These are phyloP conservation scores for Rhamphomyia laevipes DNA, from an alignment of 2,888 invertebrate species.

Conservation along the genomic window DNA sequence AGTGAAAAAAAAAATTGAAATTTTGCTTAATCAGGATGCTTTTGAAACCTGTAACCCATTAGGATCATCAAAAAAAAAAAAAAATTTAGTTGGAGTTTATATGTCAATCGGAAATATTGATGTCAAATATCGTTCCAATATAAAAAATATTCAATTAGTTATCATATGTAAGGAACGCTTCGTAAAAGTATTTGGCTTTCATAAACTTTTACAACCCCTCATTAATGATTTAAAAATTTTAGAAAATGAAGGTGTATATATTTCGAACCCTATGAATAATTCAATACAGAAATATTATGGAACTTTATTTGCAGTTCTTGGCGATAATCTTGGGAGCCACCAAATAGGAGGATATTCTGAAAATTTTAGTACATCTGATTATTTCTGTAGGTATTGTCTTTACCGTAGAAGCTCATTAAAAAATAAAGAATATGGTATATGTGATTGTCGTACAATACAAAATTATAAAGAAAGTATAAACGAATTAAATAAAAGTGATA, in stretches of 20 bases:
- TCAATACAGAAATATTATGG: conserved; percentile 1
- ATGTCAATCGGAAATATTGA: neutral
- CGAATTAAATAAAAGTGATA: neutral
- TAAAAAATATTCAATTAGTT: conserved; percentile 1
- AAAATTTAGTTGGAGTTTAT: neutral
- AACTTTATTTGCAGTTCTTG: conserved; percentile 9
- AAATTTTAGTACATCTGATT: conserved; percentile 12
- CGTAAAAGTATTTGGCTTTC: conserved; percentile 8
- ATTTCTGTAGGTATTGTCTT: conserved; percentile 11
- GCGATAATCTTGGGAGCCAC: conserved; percentile 16
- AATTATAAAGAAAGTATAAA: neutral
- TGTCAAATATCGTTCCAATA: neutral
- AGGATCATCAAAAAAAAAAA: conserved; percentile 1
- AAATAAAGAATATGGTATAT: neutral
- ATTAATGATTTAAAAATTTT: conserved; percentile 8
- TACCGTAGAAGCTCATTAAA: neutral
- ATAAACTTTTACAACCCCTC: conserved; percentile 6
- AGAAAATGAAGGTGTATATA: conserved; percentile 9
- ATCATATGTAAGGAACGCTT: conserved; percentile 9
- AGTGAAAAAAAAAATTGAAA: conserved; percentile 1
- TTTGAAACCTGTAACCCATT: neutral
- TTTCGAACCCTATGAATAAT: conserved; percentile 1
- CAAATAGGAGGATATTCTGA: conserved; percentile 15
- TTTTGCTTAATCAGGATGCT: neutral
- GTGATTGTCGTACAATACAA: neutral